These are phyloP conservation scores for Carterocephalus palaemon DNA, from an alignment of 2,888 invertebrate genomes.

Conservation along the genomic window DNA sequence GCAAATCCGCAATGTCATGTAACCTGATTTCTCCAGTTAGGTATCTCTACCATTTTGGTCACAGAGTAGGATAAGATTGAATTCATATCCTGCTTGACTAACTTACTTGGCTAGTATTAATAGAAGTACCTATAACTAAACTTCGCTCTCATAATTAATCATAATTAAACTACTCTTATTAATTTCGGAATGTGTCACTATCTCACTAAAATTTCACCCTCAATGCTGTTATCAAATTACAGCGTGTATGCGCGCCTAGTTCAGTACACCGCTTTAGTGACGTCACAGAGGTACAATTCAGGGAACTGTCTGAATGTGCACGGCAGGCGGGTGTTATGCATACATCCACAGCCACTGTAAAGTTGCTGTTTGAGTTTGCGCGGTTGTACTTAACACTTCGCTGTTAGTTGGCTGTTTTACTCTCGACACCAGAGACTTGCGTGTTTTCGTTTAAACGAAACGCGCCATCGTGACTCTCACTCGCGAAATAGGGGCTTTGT, in stretches of 20 bases:
- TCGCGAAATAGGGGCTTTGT: conserved; percentile 24
- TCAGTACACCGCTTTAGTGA: neutral
- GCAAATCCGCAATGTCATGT: too few relatives aligned
- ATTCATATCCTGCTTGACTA: too few relatives aligned
- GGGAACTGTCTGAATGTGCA: neutral
- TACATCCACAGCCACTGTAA: conserved; percentile 24
- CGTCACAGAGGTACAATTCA: neutral
- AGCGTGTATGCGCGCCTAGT: neutral
- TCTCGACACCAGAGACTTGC: too few relatives aligned
- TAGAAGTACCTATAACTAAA: too few relatives aligned
- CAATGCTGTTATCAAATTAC: conserved; percentile 1
- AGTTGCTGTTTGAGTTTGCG: conserved; percentile 30
- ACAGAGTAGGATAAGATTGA: too few relatives aligned
- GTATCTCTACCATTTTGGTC: too few relatives aligned
- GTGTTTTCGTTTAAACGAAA: neutral
- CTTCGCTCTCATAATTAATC: too few relatives aligned
- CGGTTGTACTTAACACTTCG: conserved; percentile 38
- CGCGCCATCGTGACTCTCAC: conserved; percentile 4
- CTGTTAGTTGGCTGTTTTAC: conserved; percentile 16
- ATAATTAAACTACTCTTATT: too few relatives aligned
- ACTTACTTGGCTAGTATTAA: too few relatives aligned
- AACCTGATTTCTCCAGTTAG: too few relatives aligned
- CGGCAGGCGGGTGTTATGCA: neutral
- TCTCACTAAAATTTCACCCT: neutral
- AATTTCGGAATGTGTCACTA: too few relatives aligned